Evolutionary conservation across 2,888 invertebrate species (phyloP), one percentile per base, ranked within the genome.

Genomic region (Panopea generosa): DNA sequence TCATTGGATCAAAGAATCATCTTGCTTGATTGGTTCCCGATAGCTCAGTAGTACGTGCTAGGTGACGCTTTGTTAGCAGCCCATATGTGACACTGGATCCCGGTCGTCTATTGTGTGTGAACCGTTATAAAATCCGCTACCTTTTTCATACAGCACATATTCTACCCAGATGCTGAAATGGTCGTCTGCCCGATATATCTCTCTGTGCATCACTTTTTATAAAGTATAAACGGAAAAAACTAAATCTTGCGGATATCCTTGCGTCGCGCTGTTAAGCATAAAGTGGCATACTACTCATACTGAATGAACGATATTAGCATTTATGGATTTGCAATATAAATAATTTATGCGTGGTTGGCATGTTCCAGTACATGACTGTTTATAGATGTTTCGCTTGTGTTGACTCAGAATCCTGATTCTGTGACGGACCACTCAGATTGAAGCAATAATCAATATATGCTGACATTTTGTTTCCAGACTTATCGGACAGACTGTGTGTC

Each of bases 111-210:
- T 70, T 69, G 73, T 74, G 60, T 27, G 50, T 22, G 40, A 62
- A 74, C 78, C 78, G 73, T 78, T 78, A 78, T 78, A 80, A 76
- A 67, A 77, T 62, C 73, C 76, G 70, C 55, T 73, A 67, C 63
- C 53, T 47, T 24, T 49, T 43, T 43, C 62, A 62, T 66, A 70
- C 40, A 49, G 55, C 47, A 69, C 69, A 75, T 29, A 7, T 69
- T 68, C 50, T 11, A n/a, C 2, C 20, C 27, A 7, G 40, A 47
- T 55, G 26, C 33, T 55, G 47, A n/a, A 38, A 16, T 26, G 18
- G 20, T 18, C n/a, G 2, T n/a, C 4, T 55, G 16, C 6, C 14
- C n/a, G n/a, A 11, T 9, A 18, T 49, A 7, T 11, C 49, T 11
- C n/a, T n/a, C n/a, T n/a, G n/a, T n/a, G n/a, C n/a, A n/a, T n/a